Conservation (phyloP, 2,797 vertebrate species). For the Tympanoctomys barrerae region DNA sequence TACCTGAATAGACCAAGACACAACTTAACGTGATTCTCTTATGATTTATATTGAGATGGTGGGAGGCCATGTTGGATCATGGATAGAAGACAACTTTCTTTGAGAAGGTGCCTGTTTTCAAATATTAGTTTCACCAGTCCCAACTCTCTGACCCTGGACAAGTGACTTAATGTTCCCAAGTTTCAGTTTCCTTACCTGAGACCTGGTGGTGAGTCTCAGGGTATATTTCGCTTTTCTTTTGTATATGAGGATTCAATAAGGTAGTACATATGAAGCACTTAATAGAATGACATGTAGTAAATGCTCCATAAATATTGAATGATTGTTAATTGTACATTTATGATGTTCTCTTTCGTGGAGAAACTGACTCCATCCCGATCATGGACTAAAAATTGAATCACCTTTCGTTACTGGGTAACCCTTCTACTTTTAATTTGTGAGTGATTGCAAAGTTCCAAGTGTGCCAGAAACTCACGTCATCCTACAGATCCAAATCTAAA, state of each 20-base stretch:
- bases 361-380: not conserved
- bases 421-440: constrained; percentile 31
- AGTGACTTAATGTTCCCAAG: not conserved
- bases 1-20: not conserved
- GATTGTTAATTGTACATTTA: not conserved
- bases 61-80: not conserved
- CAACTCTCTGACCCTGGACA: not conserved
- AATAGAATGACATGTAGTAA: not conserved
- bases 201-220: not conserved
- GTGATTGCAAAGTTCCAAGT: constrained; percentile 5
- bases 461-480: constrained; percentile 1
- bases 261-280: constrained; percentile 30
- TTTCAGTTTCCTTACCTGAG: constrained; percentile 36
- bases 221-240: not conserved
- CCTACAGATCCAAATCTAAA: constrained; percentile 52
- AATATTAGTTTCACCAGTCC: not conserved
- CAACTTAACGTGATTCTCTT: not conserved
- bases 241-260: constrained; percentile 32
- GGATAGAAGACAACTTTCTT: not conserved
- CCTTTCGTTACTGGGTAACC: not conserved
- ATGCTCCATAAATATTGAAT: constrained; percentile 20
- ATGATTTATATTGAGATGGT: not conserved
- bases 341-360: not conserved
- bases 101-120: not conserved
- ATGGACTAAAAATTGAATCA: constrained; percentile 38